These are phyloP conservation scores for Pseudomugil tenellus DNA, from an alignment of 2,797 vertebrate genomes.

Conservation along the genomic window DNA sequence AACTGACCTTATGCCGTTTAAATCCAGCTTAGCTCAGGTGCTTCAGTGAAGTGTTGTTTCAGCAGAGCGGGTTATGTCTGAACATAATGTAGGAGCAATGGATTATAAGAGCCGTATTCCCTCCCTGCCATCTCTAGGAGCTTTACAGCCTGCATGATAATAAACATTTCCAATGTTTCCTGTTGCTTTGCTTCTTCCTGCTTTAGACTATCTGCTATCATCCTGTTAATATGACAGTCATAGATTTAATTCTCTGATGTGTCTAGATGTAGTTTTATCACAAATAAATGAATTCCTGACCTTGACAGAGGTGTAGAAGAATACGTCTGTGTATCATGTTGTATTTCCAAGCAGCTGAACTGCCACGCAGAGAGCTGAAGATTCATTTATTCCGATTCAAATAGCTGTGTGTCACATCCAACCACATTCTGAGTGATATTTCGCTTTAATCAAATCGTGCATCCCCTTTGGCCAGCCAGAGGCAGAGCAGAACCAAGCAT, in stretches of 20 bases:
- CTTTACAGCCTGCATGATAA: no score
- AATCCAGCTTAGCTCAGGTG: no score
- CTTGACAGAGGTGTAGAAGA: slow-evolving; percentile 22
- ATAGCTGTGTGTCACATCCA: slow-evolving; percentile 7
- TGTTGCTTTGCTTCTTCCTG: no score
- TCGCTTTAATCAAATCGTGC: slow-evolving; percentile 34
- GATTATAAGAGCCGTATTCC: no score
- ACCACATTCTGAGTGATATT: slow-evolving; percentile 33
- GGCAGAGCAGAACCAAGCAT: slow-evolving; percentile 16
- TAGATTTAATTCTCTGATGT: not conserved
- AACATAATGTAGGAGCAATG: no score
- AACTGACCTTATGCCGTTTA: no score
- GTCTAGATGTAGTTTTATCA: slow-evolving; percentile 24
- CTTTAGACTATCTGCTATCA: not conserved
- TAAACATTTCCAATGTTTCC: not conserved
- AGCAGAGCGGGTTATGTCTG: no score
- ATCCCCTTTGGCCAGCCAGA: slow-evolving; percentile 28
- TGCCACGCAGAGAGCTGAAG: not conserved
- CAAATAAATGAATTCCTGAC: slow-evolving; percentile 11
- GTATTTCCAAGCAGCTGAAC: slow-evolving; percentile 14
- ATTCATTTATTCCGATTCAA: slow-evolving; percentile 21
- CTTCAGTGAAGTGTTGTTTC: no score
- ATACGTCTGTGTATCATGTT: not conserved
- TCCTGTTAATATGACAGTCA: slow-evolving; percentile 9
- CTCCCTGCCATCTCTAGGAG: not conserved